Evolutionary conservation across 2,113 vertebrate genomes (phyloP).

Genomic region (Crotalus horridus): DNA sequence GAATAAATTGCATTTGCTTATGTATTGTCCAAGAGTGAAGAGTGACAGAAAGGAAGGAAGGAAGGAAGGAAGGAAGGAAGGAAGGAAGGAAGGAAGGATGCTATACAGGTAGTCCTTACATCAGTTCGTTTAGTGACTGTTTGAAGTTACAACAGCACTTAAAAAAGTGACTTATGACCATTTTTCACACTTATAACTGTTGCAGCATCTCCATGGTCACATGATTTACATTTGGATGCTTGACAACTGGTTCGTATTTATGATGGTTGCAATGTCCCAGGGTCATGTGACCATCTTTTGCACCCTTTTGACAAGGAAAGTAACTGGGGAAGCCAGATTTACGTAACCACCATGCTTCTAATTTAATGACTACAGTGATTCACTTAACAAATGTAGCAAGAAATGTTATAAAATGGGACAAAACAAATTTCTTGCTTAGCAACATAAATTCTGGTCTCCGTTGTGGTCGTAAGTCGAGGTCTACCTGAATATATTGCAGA

Average conservation of each 20-base stretch:
- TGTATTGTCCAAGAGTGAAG: neutral
- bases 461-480: neutral
- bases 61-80: neutral
- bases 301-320: too few species aligned
- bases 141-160: neutral
- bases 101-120: neutral
- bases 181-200: neutral
- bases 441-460: neutral
- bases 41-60: neutral
- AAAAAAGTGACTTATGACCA: neutral
- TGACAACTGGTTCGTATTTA: neutral
- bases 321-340: neutral
- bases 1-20: constrained; percentile 46
- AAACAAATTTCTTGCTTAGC: neutral
- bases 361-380: neutral
- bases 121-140: neutral
- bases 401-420: neutral
- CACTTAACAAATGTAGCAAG: neutral
- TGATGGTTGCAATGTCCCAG: neutral
- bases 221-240: neutral
- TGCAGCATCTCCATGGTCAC: neutral
- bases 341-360: neutral
- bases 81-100: neutral
- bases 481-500: neutral
- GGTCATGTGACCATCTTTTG: too few species aligned